Conservation (phyloP, 2,113 vertebrate genomes). For the Thamnophis sirtalis region DNA sequence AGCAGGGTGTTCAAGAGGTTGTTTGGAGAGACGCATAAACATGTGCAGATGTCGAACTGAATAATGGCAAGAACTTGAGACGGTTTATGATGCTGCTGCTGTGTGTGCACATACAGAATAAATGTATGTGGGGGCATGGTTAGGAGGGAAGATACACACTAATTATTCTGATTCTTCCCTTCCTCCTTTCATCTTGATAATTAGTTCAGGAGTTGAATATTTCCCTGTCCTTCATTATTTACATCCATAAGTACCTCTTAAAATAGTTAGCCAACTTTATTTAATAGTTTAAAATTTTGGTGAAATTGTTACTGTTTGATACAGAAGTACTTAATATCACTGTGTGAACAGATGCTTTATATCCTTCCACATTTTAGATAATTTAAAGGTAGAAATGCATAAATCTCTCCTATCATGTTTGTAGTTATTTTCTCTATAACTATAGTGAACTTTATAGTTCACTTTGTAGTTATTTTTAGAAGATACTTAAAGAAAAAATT, state of each 20-base stretch:
- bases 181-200: slow-evolving; percentile 66
- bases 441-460: neutral
- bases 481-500: slow-evolving; percentile 22
- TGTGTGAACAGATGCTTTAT: slow-evolving; percentile 45
- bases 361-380: slow-evolving; percentile 6
- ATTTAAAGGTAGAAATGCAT: slow-evolving; percentile 3
- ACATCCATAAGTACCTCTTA: slow-evolving; percentile 50
- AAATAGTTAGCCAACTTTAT: slow-evolving; percentile 49
- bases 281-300: slow-evolving; percentile 41
- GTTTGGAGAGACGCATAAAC: slow-evolving; percentile 85
- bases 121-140: slow-evolving; percentile 73
- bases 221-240: slow-evolving; percentile 64
- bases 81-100: slow-evolving; percentile 83
- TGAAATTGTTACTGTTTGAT: slow-evolving; percentile 42
- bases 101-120: slow-evolving; percentile 76
- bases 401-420: slow-evolving; percentile 34
- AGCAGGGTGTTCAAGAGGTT: slow-evolving; percentile 83
- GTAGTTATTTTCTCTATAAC: neutral
- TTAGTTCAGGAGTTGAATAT: slow-evolving; percentile 74
- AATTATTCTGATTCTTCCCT: slow-evolving; percentile 73
- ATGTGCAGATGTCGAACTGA: slow-evolving; percentile 94
- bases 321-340: slow-evolving; percentile 18
- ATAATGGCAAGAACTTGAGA: slow-evolving; percentile 87
- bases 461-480: slow-evolving; percentile 40
- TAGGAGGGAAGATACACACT: slow-evolving; percentile 69